Evolutionary conservation across 1,140 invertebrate species (phyloP).

Genomic region (Homarus americanus): DNA sequence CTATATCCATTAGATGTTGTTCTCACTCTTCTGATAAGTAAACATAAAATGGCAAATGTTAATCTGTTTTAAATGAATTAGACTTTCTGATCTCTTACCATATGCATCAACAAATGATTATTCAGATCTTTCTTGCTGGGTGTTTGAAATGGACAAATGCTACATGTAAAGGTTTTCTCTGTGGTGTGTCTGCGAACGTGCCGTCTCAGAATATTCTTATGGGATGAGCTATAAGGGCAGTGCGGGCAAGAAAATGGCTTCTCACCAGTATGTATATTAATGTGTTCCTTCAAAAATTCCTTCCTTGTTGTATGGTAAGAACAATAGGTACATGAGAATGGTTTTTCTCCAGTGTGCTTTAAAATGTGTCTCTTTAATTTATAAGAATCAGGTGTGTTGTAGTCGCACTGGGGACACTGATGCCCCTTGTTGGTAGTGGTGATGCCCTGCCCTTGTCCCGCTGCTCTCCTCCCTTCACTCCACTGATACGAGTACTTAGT

Average conservation of each 20-base stretch:
- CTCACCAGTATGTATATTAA: conserved; percentile 40
- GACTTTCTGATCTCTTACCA: conserved; percentile 15
- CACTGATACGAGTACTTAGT: conserved; percentile 59
- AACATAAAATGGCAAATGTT: not conserved
- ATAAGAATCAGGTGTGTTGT: conserved; percentile 54
- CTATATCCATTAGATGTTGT: too few species aligned
- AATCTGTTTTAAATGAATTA: not conserved
- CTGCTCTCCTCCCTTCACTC: conserved; percentile 31
- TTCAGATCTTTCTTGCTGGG: conserved; percentile 5
- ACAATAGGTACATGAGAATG: conserved; percentile 43
- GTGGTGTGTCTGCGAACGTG: conserved; percentile 37
- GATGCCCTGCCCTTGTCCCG: conserved; percentile 13
- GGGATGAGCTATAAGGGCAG: conserved; percentile 42
- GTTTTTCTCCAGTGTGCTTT: conserved; percentile 53
- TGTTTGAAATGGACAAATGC: conserved; percentile 23
- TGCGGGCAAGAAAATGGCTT: conserved; percentile 39
- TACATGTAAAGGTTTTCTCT: conserved; percentile 9
- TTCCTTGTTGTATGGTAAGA: conserved; percentile 34
- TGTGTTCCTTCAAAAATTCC: conserved; percentile 43
- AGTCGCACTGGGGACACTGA: conserved; percentile 55
- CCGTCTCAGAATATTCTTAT: conserved; percentile 44
- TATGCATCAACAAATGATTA: conserved; percentile 37
- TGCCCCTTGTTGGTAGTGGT: conserved; percentile 36
- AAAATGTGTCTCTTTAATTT: conserved; percentile 49
- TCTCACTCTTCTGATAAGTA: not conserved